Base-by-base conservation (phyloP, 1,140 invertebrate genomes). In the Campoletis sonorensis region DNA sequence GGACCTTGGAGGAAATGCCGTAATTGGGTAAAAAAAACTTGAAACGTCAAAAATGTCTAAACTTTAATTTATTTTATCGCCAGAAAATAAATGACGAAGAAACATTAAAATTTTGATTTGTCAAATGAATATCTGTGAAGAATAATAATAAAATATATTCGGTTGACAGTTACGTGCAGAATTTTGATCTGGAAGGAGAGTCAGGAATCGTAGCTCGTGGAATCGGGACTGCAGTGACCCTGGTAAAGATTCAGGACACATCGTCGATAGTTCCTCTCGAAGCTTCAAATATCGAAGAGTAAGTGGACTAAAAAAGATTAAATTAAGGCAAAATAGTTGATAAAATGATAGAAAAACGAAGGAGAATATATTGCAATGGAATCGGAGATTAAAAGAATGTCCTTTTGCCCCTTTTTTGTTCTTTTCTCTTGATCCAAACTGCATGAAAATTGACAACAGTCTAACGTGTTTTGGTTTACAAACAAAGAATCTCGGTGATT, bases 121-220 rank as follows among this genome's bases (percentile, higher is more conserved):
- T n/a, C n/a, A n/a, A n/a, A n/a, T n/a, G n/a, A n/a, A n/a, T n/a
- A n/a, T n/a, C n/a, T n/a, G n/a, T n/a, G n/a, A n/a, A n/a, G n/a
- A n/a, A n/a, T n/a, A n/a, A n/a, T n/a, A n/a, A n/a, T n/a, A n/a
- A n/a, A n/a, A n/a, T n/a, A n/a, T 23, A 79, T 71, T 80, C 80
- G 1, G 30, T 84, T 86, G 85, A 10, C 86, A 96, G 95, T 0
- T 99, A 99, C 91, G 94, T 95, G 70, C 98, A 99, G 91, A 97
- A 96, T 92, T 99, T 99, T 92, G 98, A 99, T 92, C 90, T 99
- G 68, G 98, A 99, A 92, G 98, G 98, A 4, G 98, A 99, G 91
- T 98, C 97, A 37, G 98, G 98, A 0, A 98, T 99, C 77, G 98
- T 99, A 8, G 96, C 95, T 0, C 93, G 98, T 72, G 98, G 98